Conservation (phyloP, 2,888 invertebrate genomes). For the Agonopterix alstromeriana region DNA sequence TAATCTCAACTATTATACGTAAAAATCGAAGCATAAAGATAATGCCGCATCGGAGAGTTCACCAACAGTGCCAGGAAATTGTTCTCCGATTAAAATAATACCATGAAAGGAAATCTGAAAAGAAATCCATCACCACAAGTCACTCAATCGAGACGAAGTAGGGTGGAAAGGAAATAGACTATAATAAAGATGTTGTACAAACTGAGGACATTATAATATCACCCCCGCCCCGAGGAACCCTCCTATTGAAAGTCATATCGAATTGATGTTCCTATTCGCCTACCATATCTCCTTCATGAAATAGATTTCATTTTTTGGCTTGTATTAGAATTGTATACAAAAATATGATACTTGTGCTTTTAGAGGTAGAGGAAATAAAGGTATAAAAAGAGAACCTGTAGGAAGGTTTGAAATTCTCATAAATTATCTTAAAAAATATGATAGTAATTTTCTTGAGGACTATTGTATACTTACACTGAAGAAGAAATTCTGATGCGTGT, state of each 20-base stretch:
- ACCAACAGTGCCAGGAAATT: no score
- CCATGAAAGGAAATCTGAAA: background rate
- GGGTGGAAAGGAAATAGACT: conserved; percentile 22
- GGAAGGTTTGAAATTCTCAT: no score
- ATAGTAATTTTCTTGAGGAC: no score
- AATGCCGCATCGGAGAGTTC: no score
- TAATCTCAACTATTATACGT: no score
- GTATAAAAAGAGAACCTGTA: no score
- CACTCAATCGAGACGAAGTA: conserved; percentile 12
- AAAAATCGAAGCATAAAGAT: no score
- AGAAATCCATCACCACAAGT: no score
- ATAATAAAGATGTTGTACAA: conserved; percentile 42
- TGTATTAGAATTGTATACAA: background rate
- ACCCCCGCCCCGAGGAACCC: conserved; percentile 33
- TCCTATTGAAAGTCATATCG: conserved; percentile 35
- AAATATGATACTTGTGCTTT: background rate
- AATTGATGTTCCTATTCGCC: conserved; percentile 32
- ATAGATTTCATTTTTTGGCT: background rate
- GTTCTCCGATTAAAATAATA: background rate
- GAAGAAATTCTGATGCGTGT: no score
- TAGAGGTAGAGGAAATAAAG: no score
- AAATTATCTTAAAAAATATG: no score
- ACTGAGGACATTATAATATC: conserved; percentile 44
- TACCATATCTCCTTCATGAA: background rate
- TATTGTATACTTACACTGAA: no score